A percentile compares a stretch with the other conserved stretches of the same genome.
Conservation (phyloP, 1,140 invertebrate species). For the Eupeodes corollae region DNA sequence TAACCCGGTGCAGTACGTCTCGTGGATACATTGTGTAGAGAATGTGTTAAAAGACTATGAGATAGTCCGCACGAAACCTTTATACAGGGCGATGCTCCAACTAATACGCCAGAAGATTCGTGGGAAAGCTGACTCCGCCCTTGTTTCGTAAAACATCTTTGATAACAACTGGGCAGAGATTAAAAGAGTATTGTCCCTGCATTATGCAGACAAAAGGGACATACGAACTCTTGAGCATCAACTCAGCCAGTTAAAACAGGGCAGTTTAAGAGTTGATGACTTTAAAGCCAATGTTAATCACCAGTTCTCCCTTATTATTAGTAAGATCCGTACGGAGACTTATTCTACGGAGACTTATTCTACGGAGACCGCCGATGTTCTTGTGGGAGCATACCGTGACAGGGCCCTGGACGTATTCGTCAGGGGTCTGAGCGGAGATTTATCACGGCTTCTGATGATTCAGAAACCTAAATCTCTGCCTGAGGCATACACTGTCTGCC, state of each 20-base stretch:
- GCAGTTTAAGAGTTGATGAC: not conserved
- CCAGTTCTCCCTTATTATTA: not conserved
- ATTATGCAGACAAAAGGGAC: slow-evolving; percentile 5
- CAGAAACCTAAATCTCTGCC: slow-evolving; percentile 2
- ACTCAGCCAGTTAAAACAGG: not conserved
- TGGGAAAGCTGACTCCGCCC: not conserved
- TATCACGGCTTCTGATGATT: slow-evolving; percentile 5
- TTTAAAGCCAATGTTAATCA: not conserved
- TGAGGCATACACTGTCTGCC: no score
- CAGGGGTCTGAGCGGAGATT: no score
- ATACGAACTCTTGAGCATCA: slow-evolving; percentile 1
- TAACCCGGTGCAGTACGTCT: no score
- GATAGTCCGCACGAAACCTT: no score
- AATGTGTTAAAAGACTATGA: no score
- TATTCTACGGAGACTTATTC: not conserved
- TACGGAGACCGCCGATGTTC: no score
- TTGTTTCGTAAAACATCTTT: not conserved
- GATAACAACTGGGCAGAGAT: slow-evolving; percentile 1
- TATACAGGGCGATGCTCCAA: no score
- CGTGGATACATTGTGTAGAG: no score
- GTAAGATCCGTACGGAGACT: not conserved
- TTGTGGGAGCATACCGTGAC: slow-evolving; percentile 3
- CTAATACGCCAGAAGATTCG: no score
- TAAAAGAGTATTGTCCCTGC: not conserved
- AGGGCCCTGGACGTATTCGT: no score